Conservation (phyloP, 2,797 vertebrate species). For the Sphenopsis melanotis region DNA sequence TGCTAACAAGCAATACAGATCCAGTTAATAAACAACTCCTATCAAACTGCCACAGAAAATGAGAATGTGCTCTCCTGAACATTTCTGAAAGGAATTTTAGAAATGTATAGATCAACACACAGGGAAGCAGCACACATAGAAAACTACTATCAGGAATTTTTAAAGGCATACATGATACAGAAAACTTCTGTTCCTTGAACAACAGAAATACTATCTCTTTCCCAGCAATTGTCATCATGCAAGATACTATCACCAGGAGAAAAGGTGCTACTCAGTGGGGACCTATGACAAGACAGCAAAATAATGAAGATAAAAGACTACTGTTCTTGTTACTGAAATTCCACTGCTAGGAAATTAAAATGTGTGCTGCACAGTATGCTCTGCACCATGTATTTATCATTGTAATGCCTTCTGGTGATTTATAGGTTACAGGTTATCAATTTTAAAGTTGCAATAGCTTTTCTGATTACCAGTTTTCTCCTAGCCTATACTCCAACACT, state of each 20-base stretch:
- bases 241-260: not conserved
- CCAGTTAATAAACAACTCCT: not conserved
- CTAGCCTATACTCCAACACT: not conserved
- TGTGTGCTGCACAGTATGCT: not conserved
- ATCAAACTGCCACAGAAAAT: not conserved
- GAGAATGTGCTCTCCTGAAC: not conserved
- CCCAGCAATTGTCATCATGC: not conserved
- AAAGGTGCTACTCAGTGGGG: not conserved
- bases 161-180: not conserved
- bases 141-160: not conserved
- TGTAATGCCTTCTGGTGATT: not conserved
- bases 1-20: not conserved
- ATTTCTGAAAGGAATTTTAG: not conserved
- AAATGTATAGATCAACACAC: not conserved
- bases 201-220: not conserved
- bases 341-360: not conserved
- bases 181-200: not conserved
- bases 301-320: not conserved
- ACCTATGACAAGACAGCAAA: not conserved
- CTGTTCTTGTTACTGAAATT: not conserved
- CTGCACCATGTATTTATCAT: not conserved
- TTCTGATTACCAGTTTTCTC: not conserved
- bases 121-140: not conserved
- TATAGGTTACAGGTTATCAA: not conserved
- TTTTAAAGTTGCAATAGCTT: not conserved